Evolutionary conservation across 1,140 invertebrate species (phyloP).

Genomic region (Drosophila lowei): DNA sequence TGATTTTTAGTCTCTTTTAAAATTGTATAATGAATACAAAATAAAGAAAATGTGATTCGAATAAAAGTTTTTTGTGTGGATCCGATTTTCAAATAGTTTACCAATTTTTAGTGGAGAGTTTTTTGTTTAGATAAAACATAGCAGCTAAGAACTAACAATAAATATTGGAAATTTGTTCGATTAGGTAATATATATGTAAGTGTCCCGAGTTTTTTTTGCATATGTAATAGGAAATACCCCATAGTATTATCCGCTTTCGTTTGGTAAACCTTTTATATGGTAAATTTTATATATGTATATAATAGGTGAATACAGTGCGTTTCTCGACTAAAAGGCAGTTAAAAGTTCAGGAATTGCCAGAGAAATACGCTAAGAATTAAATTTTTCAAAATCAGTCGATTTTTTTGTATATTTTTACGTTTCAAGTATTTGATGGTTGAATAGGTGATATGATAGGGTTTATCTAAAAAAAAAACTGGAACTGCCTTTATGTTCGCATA

Average conservation of each 20-base stretch:
- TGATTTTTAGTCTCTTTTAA: slow-evolving; percentile 35
- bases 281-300: slow-evolving; percentile 43
- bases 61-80: slow-evolving; percentile 1
- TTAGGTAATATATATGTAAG: slow-evolving; percentile 40
- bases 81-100: slow-evolving; percentile 9
- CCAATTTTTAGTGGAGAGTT: slow-evolving; percentile 23
- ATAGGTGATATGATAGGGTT: too few relatives aligned
- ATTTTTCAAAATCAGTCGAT: too few relatives aligned
- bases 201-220: slow-evolving; percentile 16
- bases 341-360: neutral
- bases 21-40: slow-evolving; percentile 7
- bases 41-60: slow-evolving; percentile 20
- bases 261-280: slow-evolving; percentile 22
- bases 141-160: slow-evolving; percentile 41
- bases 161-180: slow-evolving; percentile 40
- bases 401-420: too few relatives aligned
- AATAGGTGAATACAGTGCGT: slow-evolving; percentile 29
- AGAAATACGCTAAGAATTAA: too few relatives aligned
- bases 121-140: slow-evolving; percentile 22
- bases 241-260: slow-evolving; percentile 7
- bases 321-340: neutral
- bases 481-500: slow-evolving; percentile 1
- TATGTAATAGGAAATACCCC: slow-evolving; percentile 37
- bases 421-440: too few relatives aligned
- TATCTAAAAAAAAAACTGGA: too few relatives aligned